These are phyloP conservation scores for Saturnia japonica DNA, from an alignment of 2,888 invertebrate species.

Conservation along the genomic window DNA sequence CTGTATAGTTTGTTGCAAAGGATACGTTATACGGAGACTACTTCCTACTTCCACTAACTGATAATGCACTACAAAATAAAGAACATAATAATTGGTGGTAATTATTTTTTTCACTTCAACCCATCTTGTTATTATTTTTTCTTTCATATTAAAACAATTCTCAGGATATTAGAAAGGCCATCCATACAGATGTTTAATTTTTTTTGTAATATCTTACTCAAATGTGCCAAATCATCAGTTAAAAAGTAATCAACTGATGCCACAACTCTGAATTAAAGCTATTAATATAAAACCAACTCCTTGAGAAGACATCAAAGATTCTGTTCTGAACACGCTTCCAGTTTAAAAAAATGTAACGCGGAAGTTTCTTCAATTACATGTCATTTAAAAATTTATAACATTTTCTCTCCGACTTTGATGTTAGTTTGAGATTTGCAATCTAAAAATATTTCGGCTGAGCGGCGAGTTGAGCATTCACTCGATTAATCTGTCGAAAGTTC, in stretches of 20 bases:
- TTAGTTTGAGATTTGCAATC: not conserved
- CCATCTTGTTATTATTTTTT: too few relatives aligned
- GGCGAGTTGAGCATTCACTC: not conserved
- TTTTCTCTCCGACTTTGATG: not conserved
- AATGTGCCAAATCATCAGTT: too few relatives aligned
- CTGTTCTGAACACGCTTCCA: not conserved
- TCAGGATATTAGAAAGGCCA: too few relatives aligned
- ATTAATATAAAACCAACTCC: not conserved
- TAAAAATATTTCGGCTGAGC: not conserved
- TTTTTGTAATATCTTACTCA: too few relatives aligned
- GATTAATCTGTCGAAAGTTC: not conserved
- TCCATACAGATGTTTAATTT: too few relatives aligned
- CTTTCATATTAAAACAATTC: too few relatives aligned
- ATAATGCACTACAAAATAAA: too few relatives aligned
- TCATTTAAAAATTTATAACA: conserved; percentile 4
- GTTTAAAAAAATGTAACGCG: not conserved
- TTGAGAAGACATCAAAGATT: not conserved
- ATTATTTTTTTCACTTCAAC: too few relatives aligned
- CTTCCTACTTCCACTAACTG: too few relatives aligned
- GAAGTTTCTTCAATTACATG: conserved; percentile 1
- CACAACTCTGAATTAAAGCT: not conserved
- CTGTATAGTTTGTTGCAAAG: too few relatives aligned
- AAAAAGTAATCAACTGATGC: not conserved
- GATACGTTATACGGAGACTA: too few relatives aligned
- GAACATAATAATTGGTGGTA: too few relatives aligned